Evolutionary conservation across 2,888 invertebrate genomes (phyloP).

Genomic region (Autographa gamma): DNA sequence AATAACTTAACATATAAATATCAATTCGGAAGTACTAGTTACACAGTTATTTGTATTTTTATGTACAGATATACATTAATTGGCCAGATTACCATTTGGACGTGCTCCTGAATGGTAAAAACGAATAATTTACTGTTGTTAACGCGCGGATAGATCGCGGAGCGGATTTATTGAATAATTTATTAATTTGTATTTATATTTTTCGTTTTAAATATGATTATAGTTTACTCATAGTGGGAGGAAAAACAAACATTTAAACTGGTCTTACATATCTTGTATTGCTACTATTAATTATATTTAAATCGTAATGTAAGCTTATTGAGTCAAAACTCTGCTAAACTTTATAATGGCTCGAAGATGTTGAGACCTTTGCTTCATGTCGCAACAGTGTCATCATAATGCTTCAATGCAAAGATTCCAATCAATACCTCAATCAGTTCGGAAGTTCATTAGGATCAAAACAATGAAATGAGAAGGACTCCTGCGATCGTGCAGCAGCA

Average conservation of each 20-base stretch:
- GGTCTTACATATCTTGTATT: slow-evolving; percentile 3
- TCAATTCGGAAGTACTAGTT: slow-evolving; percentile 68
- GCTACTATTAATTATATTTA: background rate
- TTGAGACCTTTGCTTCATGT: background rate
- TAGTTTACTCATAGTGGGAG: slow-evolving; percentile 31
- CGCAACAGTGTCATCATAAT: background rate
- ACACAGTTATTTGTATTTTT: slow-evolving; percentile 55
- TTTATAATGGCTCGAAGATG: background rate
- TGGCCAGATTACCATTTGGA: slow-evolving; percentile 50
- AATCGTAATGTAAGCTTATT: background rate
- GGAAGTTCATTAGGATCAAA: slow-evolving; percentile 30
- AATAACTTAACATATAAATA: slow-evolving; percentile 77
- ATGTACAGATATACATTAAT: slow-evolving; percentile 51
- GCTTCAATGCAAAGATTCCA: background rate
- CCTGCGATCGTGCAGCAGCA: slow-evolving; percentile 11
- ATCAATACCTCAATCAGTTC: background rate
- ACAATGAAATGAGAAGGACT: slow-evolving; percentile 29
- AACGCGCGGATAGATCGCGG: slow-evolving; percentile 39
- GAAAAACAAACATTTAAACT: slow-evolving; percentile 36
- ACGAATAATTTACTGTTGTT: slow-evolving; percentile 50
- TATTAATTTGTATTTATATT: slow-evolving; percentile 57
- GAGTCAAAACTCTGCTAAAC: too few relatives aligned
- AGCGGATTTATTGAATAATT: slow-evolving; percentile 49
- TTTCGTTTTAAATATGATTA: slow-evolving; percentile 51
- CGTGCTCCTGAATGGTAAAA: slow-evolving; percentile 53